phyloP scores from a whole-genome alignment of 2,888 invertebrate species.

The Operophtera brumata region DNA sequence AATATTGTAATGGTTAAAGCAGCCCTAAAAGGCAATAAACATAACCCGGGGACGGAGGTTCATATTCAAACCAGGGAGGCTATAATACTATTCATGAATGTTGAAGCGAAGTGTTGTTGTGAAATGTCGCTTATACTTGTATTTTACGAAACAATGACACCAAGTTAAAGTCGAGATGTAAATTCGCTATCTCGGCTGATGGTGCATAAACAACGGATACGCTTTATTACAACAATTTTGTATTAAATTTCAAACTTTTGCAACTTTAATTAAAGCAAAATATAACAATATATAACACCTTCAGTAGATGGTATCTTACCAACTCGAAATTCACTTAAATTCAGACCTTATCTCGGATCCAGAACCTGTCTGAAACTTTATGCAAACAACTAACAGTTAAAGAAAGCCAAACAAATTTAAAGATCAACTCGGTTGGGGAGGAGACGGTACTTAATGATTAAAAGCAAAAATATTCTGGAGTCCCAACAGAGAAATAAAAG shows the following conservation, averaged over 20 bases:
- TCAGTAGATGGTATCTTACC: conserved; percentile 48
- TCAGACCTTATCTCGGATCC: conserved; percentile 52
- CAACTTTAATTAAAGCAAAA: conserved; percentile 49
- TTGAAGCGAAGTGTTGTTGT: conserved; percentile 68
- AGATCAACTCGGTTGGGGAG: conserved; percentile 26
- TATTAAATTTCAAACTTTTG: conserved; percentile 47
- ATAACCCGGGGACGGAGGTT: conserved; percentile 59
- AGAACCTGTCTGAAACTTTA: conserved; percentile 56
- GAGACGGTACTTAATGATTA: conserved; percentile 34
- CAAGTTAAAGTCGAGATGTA: conserved; percentile 73
- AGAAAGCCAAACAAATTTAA: conserved; percentile 36
- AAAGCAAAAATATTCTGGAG: conserved; percentile 35
- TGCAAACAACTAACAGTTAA: conserved; percentile 63
- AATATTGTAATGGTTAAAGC: conserved; percentile 57
- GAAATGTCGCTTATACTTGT: conserved; percentile 74
- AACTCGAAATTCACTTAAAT: conserved; percentile 59
- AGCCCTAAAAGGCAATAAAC: conserved; percentile 61
- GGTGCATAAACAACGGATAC: conserved; percentile 69
- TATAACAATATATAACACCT: conserved; percentile 51
- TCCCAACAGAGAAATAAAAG: conserved; percentile 60
- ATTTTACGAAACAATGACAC: conserved; percentile 77
- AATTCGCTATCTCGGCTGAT: conserved; percentile 73
- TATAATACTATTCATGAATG: conserved; percentile 78
- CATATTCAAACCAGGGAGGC: conserved; percentile 70
- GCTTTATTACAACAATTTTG: conserved; percentile 61